A percentile compares a stretch with the other conserved stretches of the same genome.
Evolutionary conservation across 2,797 vertebrate species (phyloP).

Genomic region (Coilia nasus): DNA sequence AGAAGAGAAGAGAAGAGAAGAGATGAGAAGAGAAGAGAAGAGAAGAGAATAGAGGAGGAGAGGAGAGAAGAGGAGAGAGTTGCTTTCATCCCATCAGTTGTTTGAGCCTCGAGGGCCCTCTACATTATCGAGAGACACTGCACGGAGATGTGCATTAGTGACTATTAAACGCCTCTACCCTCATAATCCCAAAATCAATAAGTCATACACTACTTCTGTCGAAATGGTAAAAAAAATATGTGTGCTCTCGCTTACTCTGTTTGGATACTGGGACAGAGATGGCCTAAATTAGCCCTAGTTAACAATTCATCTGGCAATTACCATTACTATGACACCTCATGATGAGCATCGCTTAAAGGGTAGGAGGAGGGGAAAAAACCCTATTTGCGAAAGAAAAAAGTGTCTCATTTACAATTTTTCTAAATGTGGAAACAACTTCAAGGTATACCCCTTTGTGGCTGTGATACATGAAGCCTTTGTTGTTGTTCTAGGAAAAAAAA

Average conservation of each 20-base stretch:
- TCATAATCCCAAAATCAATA: constrained; percentile 58
- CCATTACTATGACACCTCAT: constrained; percentile 54
- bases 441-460: constrained; percentile 71
- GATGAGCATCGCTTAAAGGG: constrained; percentile 52
- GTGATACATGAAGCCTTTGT: constrained; percentile 71
- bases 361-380: background rate
- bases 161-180: constrained; percentile 58
- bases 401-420: constrained; percentile 68
- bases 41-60: too few species aligned
- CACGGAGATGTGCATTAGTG: constrained; percentile 63
- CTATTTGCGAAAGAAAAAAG: constrained; percentile 57
- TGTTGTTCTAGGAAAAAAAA: constrained; percentile 55
- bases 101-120: constrained; percentile 54
- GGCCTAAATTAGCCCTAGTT: constrained; percentile 45
- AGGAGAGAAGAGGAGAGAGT: too few species aligned
- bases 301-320: constrained; percentile 55
- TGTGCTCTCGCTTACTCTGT: constrained; percentile 52
- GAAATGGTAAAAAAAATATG: constrained; percentile 23
- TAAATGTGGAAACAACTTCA: constrained; percentile 74
- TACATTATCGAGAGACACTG: constrained; percentile 57
- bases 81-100: constrained; percentile 61
- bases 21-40: too few species aligned
- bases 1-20: too few species aligned
- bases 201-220: constrained; percentile 55
- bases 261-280: constrained; percentile 45